phyloP scores from a whole-genome alignment of 37 sponge, comb jelly and placozoan species.

The Theonella swinhoei region DNA sequence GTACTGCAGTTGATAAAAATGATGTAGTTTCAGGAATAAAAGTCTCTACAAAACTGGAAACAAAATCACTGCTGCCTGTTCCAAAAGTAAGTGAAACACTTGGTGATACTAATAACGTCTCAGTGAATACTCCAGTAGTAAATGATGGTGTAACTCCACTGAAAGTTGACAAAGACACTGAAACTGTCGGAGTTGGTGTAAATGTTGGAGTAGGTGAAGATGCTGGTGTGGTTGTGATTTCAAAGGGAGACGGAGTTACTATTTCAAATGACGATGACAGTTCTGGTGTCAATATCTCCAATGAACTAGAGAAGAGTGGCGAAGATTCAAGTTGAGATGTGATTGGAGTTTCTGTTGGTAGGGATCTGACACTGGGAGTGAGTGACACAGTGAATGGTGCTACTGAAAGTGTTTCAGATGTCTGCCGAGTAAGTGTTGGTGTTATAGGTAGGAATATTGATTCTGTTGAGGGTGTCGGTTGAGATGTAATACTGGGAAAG shows the following conservation, averaged over 20 bases:
- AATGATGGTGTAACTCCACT: not conserved
- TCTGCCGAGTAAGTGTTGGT: not conserved
- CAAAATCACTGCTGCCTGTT: not conserved
- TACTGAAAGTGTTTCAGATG: too few relatives aligned
- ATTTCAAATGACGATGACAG: not conserved
- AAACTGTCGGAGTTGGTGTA: not conserved
- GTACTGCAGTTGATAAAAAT: not conserved
- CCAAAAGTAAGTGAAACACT: not conserved
- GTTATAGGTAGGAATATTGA: not conserved
- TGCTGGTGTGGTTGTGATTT: not conserved
- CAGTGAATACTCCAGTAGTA: not conserved
- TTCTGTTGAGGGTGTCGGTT: too few relatives aligned
- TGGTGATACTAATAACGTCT: not conserved
- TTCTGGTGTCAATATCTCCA: not conserved
- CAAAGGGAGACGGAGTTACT: not conserved
- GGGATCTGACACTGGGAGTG: too few relatives aligned
- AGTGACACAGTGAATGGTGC: too few relatives aligned
- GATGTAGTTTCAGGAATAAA: not conserved
- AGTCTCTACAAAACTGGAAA: not conserved
- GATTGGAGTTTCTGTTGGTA: not conserved
- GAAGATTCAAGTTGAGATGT: not conserved
- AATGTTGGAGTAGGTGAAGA: not conserved
- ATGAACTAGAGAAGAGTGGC: not conserved
- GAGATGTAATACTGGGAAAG: too few relatives aligned
- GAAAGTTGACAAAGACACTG: not conserved